Evolutionary conservation across 1,140 invertebrate genomes (phyloP), one percentile per base, ranked within the genome.

Genomic region (Calliphora vicina): DNA sequence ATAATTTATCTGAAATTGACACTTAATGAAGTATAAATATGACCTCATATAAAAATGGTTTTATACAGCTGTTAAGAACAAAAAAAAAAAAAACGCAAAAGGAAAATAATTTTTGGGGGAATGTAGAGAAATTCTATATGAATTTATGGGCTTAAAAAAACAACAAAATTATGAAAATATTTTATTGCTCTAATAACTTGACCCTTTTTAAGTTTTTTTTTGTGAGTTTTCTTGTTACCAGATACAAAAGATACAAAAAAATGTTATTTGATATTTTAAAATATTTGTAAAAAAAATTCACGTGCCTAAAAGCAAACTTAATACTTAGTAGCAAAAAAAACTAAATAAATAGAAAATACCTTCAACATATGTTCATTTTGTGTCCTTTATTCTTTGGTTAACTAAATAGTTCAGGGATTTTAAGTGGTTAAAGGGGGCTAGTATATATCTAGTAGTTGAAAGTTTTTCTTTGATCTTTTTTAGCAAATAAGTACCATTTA

Each of bases 1-100:
- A 81, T 81, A 81, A 81, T 81, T 81, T 81, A 81, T 67, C 80
- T 81, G 80, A 81, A 71, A 67, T 61, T 81, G 80, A 81, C 80
- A 81, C 26, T 57, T 81, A 81, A 81, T 81, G 61, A 71, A 81
- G 61, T 67, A 67, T 26, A 81, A 81, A 81, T 81, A 29, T 81
- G 61, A 81, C 80, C 74, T 78, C 74, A 45, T 23, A 78, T 45
- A 78, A 45, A 42, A 25, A 10, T 45, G 74, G 35, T 43, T 78
- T 43, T 5, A 67, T 67, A 67, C 0, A n/a, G n/a, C n/a, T 67
- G 61, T 67, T 67, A 25, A 67, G 3, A 67, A 12, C 20, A 67
- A 12, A 10, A 25, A 6, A 25, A 25, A 25, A 20, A 67, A 0
- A 23, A 13, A 43, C 12, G 42, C 42, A 6, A 43, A 5, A 12